These are phyloP conservation scores for Sylvicola cinctus DNA, from an alignment of 2,888 invertebrate genomes.

Conservation along the genomic window DNA sequence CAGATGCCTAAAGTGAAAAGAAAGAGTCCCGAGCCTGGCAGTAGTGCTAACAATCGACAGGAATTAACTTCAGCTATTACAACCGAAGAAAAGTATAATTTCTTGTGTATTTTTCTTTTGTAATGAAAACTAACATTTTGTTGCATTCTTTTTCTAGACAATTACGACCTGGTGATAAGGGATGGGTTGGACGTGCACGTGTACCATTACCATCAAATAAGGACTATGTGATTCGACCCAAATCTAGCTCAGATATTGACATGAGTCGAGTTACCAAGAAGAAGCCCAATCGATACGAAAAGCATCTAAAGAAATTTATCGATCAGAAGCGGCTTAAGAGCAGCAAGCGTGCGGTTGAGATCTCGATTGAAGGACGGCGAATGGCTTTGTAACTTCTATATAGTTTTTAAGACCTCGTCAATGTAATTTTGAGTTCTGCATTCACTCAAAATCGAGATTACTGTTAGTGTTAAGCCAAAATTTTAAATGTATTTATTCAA, in stretches of 20 bases:
- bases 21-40: conserved; percentile 22
- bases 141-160: conserved; percentile 33
- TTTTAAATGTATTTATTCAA: too few species aligned
- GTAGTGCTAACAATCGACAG: conserved; percentile 26
- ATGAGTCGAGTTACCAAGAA: conserved; percentile 67
- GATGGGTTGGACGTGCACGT: conserved; percentile 85
- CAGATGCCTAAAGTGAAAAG: conserved; percentile 41
- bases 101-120: conserved; percentile 1
- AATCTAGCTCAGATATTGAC: conserved; percentile 74
- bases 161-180: conserved; percentile 81
- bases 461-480: too few species aligned
- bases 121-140: too few species aligned
- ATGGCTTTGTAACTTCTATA: conserved; percentile 59
- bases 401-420: too few species aligned
- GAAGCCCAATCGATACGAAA: conserved; percentile 74
- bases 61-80: conserved; percentile 43
- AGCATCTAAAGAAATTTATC: conserved; percentile 76
- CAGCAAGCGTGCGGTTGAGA: conserved; percentile 68
- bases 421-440: too few species aligned
- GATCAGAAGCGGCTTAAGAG: conserved; percentile 66
- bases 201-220: conserved; percentile 90
- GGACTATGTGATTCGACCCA: conserved; percentile 89
- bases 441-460: too few species aligned
- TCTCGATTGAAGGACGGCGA: conserved; percentile 91
- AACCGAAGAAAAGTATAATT: conserved; percentile 34